Percentiles rank a stretch among this genome's conserved stretches.
These are phyloP conservation scores for Ochropleura plecta DNA, from an alignment of 2,888 invertebrate species.

Conservation along the genomic window DNA sequence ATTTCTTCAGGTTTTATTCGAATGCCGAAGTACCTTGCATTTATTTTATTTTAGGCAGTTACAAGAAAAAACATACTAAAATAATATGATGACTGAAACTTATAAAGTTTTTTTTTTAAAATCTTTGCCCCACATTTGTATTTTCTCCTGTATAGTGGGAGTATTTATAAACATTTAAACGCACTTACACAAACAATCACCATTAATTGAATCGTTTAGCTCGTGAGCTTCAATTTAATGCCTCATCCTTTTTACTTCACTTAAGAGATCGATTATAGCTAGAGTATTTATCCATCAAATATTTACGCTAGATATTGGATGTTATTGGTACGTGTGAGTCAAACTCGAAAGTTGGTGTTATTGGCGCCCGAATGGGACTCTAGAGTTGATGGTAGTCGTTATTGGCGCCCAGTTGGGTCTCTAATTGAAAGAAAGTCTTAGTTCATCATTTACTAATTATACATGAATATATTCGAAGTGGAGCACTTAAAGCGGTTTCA, in stretches of 20 bases:
- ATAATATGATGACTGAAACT: slow-evolving; percentile 3
- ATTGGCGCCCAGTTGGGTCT: slow-evolving; percentile 7
- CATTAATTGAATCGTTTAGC: slow-evolving; percentile 5
- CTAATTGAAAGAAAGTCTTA: background rate
- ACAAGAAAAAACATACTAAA: background rate
- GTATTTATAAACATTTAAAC: too few species aligned
- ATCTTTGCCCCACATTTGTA: too few species aligned
- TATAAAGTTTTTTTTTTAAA: background rate
- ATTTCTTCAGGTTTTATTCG: background rate
- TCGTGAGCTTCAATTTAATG: background rate
- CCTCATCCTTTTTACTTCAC: background rate
- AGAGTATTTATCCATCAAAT: too few species aligned
- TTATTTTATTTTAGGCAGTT: slow-evolving; percentile 1
- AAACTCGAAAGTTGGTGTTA: background rate
- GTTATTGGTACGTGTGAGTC: background rate
- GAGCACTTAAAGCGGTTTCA: background rate
- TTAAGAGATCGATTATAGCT: background rate
- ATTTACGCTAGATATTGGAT: too few species aligned
- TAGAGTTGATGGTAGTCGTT: background rate
- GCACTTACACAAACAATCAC: too few species aligned
- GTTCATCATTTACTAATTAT: background rate
- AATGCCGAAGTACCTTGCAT: background rate
- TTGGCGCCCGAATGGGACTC: slow-evolving; percentile 16
- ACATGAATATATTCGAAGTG: background rate
- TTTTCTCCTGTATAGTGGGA: too few species aligned